A percentile compares a stretch with the other conserved stretches of the same genome.
Conservation (phyloP, 1,140 invertebrate species). For the Bombyx mandarina region DNA sequence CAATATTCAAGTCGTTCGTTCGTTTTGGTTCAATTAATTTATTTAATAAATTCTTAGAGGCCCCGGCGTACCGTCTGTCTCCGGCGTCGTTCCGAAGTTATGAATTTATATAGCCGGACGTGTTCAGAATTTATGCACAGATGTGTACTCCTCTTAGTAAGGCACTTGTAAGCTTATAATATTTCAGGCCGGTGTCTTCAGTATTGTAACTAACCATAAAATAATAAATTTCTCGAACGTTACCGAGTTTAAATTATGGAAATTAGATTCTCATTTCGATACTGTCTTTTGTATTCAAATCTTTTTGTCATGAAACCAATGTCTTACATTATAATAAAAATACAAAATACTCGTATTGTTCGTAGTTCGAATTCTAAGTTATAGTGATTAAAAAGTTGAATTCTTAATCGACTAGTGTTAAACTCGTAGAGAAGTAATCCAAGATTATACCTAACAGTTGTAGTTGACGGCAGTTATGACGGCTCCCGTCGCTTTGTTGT, state of each 20-base stretch:
- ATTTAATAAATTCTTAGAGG: slow-evolving; percentile 57
- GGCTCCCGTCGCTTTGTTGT: slow-evolving; percentile 38
- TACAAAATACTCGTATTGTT: too few species aligned
- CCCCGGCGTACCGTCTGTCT: slow-evolving; percentile 40
- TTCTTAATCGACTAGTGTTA: background rate
- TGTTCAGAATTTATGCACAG: slow-evolving; percentile 48
- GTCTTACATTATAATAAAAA: too few species aligned
- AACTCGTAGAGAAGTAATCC: slow-evolving; percentile 27
- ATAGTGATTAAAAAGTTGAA: slow-evolving; percentile 2
- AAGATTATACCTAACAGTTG: slow-evolving; percentile 29
- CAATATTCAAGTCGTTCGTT: slow-evolving; percentile 39
- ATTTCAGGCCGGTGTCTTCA: too few species aligned
- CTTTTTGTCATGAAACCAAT: too few species aligned
- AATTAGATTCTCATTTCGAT: too few species aligned
- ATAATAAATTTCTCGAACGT: too few species aligned
- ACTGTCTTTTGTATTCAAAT: too few species aligned
- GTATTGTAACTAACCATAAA: too few species aligned
- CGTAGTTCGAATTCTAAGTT: too few species aligned
- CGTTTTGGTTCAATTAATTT: slow-evolving; percentile 58
- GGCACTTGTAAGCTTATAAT: too few species aligned
- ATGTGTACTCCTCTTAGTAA: slow-evolving; percentile 30
- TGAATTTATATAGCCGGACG: slow-evolving; percentile 55
- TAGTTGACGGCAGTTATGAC: slow-evolving; percentile 42
- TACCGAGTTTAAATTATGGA: too few species aligned
- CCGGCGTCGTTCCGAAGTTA: slow-evolving; percentile 35